phyloP scores from a whole-genome alignment of 2,113 vertebrate species.

The Hystrix brachyura region DNA sequence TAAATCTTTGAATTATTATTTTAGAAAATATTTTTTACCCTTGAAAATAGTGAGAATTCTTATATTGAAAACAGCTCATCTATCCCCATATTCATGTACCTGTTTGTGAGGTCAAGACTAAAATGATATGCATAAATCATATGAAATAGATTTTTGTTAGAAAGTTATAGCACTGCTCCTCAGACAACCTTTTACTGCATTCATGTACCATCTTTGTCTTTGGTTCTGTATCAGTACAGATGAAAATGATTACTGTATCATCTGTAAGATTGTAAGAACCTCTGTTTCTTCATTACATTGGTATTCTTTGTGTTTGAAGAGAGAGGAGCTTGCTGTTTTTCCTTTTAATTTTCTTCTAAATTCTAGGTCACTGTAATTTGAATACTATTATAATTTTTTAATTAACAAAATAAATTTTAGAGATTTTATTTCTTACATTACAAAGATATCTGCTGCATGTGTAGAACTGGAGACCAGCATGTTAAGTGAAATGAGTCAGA shows the following conservation, averaged over 20 bases:
- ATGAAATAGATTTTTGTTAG: slow-evolving; percentile 56
- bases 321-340: background rate
- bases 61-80: slow-evolving; percentile 30
- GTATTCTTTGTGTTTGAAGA: slow-evolving; percentile 14
- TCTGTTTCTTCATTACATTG: slow-evolving; percentile 2
- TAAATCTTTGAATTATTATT: slow-evolving; percentile 60
- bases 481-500: background rate
- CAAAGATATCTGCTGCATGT: background rate
- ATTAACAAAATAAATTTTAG: slow-evolving; percentile 15
- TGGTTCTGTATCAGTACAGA: background rate
- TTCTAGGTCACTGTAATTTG: slow-evolving; percentile 41
- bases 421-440: slow-evolving; percentile 22
- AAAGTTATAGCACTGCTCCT: background rate
- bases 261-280: background rate
- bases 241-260: background rate
- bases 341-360: slow-evolving; percentile 58
- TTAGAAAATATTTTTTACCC: slow-evolving; percentile 58
- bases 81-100: slow-evolving; percentile 13
- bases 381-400: slow-evolving; percentile 20
- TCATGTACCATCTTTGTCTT: slow-evolving; percentile 28
- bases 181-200: background rate
- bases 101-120: slow-evolving; percentile 46
- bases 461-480: background rate
- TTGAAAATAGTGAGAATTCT: slow-evolving; percentile 60
- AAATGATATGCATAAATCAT: background rate